Conservation (phyloP, 2,797 vertebrate genomes). For the Diplodus puntazzo region DNA sequence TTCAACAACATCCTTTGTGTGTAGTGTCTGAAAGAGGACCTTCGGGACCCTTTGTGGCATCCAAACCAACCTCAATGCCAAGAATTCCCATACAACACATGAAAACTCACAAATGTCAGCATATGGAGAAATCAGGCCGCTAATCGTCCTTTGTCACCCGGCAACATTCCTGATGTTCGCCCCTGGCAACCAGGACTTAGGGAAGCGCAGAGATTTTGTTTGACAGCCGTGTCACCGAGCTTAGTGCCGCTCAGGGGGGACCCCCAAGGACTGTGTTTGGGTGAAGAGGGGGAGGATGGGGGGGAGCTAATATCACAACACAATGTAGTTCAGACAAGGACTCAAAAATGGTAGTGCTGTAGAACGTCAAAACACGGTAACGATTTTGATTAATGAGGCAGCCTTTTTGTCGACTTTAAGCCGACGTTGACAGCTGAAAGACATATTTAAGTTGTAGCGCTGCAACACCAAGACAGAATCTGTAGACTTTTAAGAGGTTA, state of each 20-base stretch:
- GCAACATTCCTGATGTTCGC: conserved; percentile 87
- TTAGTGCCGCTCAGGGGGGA: conserved; percentile 86
- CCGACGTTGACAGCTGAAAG: conserved; percentile 64
- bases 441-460: conserved; percentile 22
- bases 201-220: conserved; percentile 83
- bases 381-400: conserved; percentile 74
- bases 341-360: conserved; percentile 50
- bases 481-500: not conserved
- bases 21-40: conserved; percentile 61
- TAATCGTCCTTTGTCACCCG: conserved; percentile 85
- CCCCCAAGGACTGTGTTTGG: conserved; percentile 69
- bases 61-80: conserved; percentile 59
- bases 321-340: conserved; percentile 59
- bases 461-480: not conserved
- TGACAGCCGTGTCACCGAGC: conserved; percentile 88
- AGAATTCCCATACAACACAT: conserved; percentile 72
- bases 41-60: conserved; percentile 56
- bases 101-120: conserved; percentile 82
- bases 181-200: conserved; percentile 89
- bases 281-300: conserved; percentile 48
- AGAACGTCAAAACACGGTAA: conserved; percentile 72
- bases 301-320: conserved; percentile 41
- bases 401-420: conserved; percentile 51
- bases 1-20: conserved; percentile 68
- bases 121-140: conserved; percentile 83